These are phyloP conservation scores for Microcebus murinus DNA, from an alignment of 2,113 vertebrate genomes.

Conservation along the genomic window DNA sequence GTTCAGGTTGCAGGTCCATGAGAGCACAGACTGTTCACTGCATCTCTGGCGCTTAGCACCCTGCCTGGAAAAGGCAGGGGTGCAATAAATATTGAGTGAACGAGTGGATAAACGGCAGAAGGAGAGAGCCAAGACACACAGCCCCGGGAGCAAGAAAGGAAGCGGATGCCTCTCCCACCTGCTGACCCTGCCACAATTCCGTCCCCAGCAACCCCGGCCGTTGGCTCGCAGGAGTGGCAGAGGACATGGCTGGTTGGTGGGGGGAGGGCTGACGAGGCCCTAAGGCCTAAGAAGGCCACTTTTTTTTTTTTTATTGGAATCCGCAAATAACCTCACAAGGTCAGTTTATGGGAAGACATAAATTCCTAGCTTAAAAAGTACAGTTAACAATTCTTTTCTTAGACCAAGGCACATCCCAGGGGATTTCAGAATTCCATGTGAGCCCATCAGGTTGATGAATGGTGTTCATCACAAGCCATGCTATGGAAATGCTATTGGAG, in stretches of 20 bases:
- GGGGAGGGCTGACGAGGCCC: accelerated
- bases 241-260: not conserved
- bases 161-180: not conserved
- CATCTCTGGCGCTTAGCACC: not conserved
- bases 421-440: not conserved
- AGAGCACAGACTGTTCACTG: not conserved
- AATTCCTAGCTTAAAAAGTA: constrained; percentile 14
- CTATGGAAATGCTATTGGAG: not conserved
- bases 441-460: constrained; percentile 39
- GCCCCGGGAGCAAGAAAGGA: not conserved
- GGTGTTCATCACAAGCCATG: not conserved
- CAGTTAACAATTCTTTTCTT: not conserved
- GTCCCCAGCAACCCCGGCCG: not conserved
- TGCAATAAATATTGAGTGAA: not conserved
- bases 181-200: accelerated
- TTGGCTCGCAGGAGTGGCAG: accelerated
- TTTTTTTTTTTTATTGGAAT: not conserved
- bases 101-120: not conserved
- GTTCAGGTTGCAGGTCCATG: not conserved
- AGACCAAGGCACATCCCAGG: not conserved
- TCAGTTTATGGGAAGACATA: constrained; percentile 48
- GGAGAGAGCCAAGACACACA: not conserved
- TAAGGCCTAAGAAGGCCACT: not conserved
- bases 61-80: not conserved
- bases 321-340: not conserved